A percentile compares a stretch with the other conserved stretches of the same genome.
These are phyloP conservation scores for Drosophila rhopaloa DNA, from an alignment of 1,140 invertebrate species.

Conservation along the genomic window DNA sequence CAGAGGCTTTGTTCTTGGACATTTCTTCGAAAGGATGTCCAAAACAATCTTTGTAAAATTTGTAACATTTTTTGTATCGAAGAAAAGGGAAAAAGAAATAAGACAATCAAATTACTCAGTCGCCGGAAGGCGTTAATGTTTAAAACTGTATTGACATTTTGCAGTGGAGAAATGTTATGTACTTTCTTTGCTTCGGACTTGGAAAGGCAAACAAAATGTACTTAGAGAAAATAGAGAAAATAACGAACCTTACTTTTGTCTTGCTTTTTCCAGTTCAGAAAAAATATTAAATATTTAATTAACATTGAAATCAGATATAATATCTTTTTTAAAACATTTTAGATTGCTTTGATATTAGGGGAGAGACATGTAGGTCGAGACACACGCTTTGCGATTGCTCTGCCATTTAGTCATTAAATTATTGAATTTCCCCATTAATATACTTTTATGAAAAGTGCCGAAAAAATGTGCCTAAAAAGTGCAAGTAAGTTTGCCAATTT, in stretches of 20 bases:
- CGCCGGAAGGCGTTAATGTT: slow-evolving; percentile 26
- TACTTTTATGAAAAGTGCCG: too few relatives aligned
- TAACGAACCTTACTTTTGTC: not conserved
- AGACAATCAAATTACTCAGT: slow-evolving; percentile 12
- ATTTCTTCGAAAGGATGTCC: not conserved
- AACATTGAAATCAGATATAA: too few relatives aligned
- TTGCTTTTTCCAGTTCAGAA: not conserved
- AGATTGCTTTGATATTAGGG: too few relatives aligned
- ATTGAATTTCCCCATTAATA: too few relatives aligned
- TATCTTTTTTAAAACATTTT: too few relatives aligned
- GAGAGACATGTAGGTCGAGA: too few relatives aligned
- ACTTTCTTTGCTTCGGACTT: not conserved
- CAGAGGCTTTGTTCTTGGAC: slow-evolving; percentile 6
- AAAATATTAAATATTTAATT: too few relatives aligned
- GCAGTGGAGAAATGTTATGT: slow-evolving; percentile 1
- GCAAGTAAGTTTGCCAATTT: too few relatives aligned
- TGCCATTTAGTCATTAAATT: too few relatives aligned
- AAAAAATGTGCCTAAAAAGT: too few relatives aligned
- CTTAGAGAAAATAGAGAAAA: not conserved
- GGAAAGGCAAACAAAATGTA: slow-evolving; percentile 11
- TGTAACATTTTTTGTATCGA: not conserved
- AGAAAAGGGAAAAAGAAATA: slow-evolving; percentile 3
- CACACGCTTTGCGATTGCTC: too few relatives aligned
- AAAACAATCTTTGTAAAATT: not conserved
- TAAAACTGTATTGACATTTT: slow-evolving; percentile 62